Percentiles rank a stretch among this genome's conserved stretches.
These are phyloP conservation scores for Sialia sialis DNA, from an alignment of 2,113 vertebrate genomes.

Conservation along the genomic window DNA sequence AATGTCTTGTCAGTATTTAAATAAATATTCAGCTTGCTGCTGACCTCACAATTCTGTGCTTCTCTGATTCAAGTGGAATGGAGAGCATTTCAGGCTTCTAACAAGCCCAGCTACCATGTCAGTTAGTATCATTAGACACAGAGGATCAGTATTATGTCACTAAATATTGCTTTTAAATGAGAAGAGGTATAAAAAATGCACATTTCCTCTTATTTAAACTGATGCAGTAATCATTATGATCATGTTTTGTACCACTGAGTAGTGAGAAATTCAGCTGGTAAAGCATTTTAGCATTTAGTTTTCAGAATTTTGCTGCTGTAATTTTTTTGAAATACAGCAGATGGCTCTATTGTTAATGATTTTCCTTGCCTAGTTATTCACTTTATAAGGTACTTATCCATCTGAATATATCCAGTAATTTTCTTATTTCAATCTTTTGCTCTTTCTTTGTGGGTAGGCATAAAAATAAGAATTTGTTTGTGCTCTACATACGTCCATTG, in stretches of 20 bases:
- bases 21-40: not conserved
- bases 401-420: not conserved
- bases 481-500: not conserved
- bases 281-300: not conserved
- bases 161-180: constrained; percentile 4
- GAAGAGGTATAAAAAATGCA: not conserved
- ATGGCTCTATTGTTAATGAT: constrained; percentile 75
- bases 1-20: not conserved
- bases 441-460: not conserved
- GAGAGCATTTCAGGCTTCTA: not conserved
- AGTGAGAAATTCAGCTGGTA: not conserved
- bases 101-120: not conserved
- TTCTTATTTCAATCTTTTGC: not conserved
- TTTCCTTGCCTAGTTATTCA: constrained; percentile 5
- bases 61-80: not conserved
- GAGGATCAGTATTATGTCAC: not conserved
- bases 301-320: constrained; percentile 45
- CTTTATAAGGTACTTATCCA: not conserved
- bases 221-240: not conserved
- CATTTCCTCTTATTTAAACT: not conserved
- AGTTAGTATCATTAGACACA: not conserved
- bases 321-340: constrained; percentile 69
- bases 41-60: not conserved
- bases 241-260: not conserved
- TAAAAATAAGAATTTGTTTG: not conserved